phyloP scores from a whole-genome alignment of 2,888 invertebrate genomes.

The Mesodorylaimus sp. region DNA sequence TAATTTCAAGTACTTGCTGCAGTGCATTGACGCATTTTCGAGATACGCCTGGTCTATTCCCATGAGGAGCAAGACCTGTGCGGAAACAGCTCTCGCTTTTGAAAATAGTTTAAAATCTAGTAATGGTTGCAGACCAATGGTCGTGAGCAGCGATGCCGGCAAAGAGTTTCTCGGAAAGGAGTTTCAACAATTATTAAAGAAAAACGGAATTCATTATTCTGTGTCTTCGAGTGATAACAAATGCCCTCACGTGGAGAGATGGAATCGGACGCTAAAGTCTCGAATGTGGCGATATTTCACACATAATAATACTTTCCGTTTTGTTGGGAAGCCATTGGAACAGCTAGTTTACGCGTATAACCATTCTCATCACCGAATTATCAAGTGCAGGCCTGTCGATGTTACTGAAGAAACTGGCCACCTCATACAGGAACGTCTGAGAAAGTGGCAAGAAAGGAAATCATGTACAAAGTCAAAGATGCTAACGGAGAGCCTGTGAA shows the following conservation, averaged over 20 bases:
- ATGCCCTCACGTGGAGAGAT: background rate
- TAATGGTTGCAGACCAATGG: background rate
- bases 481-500: no score
- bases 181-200: background rate
- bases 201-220: background rate
- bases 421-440: no score
- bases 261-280: background rate
- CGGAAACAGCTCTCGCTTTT: background rate
- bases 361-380: background rate
- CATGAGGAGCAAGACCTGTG: slow-evolving; percentile 10
- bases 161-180: background rate
- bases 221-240: background rate
- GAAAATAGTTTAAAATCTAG: background rate
- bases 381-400: background rate
- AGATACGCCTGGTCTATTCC: slow-evolving; percentile 13
- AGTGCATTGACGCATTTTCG: slow-evolving; percentile 10
- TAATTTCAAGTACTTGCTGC: slow-evolving; percentile 10
- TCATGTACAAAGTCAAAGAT: no score
- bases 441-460: no score
- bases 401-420: background rate
- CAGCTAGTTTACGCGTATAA: background rate
- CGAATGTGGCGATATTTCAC: background rate
- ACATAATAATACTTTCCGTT: background rate
- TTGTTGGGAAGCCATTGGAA: background rate
- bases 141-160: background rate